Base-by-base conservation (phyloP, 2,888 invertebrate genomes). In the Lasioglossum figueresi region DNA sequence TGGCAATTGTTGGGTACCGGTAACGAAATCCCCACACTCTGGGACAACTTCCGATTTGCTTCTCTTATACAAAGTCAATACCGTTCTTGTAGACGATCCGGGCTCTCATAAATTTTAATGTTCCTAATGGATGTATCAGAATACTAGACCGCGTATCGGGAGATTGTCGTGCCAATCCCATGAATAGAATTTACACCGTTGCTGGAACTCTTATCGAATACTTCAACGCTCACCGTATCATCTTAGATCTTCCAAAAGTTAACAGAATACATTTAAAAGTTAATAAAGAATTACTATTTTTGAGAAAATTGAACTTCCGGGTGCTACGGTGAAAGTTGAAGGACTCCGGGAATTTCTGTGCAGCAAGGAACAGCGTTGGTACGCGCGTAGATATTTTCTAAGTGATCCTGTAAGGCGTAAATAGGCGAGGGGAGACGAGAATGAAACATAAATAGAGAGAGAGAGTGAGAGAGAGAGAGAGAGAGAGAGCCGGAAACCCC, bases 401-500 rank as follows among this genome's bases (percentile, higher is more conserved):
- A 27, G 16, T 27, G 59, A 63, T 63, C 16, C 63, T 31, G 31
- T 0, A 14, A 31, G 27, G 16, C 63, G 31, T 63, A 63, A 63
- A 63, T 63, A 66, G 34, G 1, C 34, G 19, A 23, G 16, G 34
- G 8, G 66, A 16, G 66, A 31, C 19, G 34, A 34, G 66, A 34
- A 66, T 31, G 66, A 31, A 66, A 19, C 31, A 48, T 34, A 27
- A 43, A 48, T 37, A 23, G 12, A 66, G 3, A 40, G 43, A 52
- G 45, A 8, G 27, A 27, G 56, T n/a, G n/a, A n/a, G n/a, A n/a
- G n/a, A 45, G 52, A 45, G 43, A 59, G 59, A 8, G 43, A 27
- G 75, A 45, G 68, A 10, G 45, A 52, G 31, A 48, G 72, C 10
- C 66, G n/a, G 77, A 14, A 76, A 68, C 31, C 19, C 76, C 40